These are phyloP conservation scores for Esox niger DNA, from an alignment of 2,113 vertebrate genomes.

Conservation along the genomic window DNA sequence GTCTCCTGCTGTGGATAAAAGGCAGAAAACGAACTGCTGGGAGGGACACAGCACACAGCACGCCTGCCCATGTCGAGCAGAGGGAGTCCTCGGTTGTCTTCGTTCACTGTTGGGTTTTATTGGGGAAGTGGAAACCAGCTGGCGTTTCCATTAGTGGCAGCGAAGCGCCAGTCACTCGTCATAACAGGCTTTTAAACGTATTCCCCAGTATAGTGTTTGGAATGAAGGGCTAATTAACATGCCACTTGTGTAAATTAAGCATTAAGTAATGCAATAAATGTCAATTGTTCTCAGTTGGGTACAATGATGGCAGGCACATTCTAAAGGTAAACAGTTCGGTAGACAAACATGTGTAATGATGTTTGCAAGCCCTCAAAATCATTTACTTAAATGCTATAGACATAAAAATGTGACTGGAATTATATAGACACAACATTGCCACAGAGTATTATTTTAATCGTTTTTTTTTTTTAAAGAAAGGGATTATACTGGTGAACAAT, in stretches of 20 bases:
- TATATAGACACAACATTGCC: too few relatives aligned
- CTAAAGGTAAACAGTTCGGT: neutral
- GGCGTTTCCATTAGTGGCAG: too few relatives aligned
- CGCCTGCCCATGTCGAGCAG: neutral
- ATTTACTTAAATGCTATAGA: neutral
- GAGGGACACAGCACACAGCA: neutral
- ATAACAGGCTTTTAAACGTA: conserved; percentile 12
- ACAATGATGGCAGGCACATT: neutral
- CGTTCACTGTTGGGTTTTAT: too few relatives aligned
- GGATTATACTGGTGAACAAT: too few relatives aligned
- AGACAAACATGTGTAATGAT: neutral
- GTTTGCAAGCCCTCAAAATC: neutral
- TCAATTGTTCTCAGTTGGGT: neutral
- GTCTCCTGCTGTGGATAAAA: neutral
- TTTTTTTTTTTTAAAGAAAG: too few relatives aligned
- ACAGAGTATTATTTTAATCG: too few relatives aligned
- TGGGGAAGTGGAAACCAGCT: too few relatives aligned
- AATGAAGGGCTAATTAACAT: conserved; percentile 30
- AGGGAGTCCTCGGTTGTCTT: neutral
- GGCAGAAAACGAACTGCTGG: neutral
- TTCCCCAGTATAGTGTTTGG: conserved; percentile 12
- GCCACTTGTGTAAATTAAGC: conserved; percentile 14
- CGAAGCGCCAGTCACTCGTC: neutral
- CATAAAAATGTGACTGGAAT: too few relatives aligned
- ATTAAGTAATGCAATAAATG: conserved; percentile 10